Base-by-base conservation (phyloP, 2,113 vertebrate species). In the Dromiciops gliroides region DNA sequence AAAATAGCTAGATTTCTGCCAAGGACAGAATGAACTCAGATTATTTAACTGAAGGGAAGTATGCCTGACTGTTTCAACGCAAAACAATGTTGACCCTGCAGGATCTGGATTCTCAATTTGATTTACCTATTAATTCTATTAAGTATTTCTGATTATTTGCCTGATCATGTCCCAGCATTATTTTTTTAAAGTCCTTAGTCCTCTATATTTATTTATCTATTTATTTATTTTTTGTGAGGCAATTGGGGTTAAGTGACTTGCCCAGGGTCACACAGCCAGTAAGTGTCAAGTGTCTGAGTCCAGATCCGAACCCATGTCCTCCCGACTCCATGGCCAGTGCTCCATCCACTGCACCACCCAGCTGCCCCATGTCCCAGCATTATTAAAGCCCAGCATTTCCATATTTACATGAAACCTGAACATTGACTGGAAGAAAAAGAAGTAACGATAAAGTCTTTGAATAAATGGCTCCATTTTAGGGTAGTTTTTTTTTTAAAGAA, bases 21-120 rank as follows among this genome's bases (percentile, higher is more conserved):
- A 97, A 97, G 94, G 91, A 97, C 95, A 95, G 48, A 9, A 93
- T 92, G 95, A 97, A 97, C 92, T 91, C 93, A 95, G 95, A 94
- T 89, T 95, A 93, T 90, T 96, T 96, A 91, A 97, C 92, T 88
- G 50, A 95, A 96, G 96, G 37, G 37, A 95, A 83, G 75, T 10
- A 49, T 31, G 25, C 75, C 92, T 93, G 49, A 52, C 48, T 49
- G 91, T 90, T 83, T 94, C 51, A 51, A 50, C 51, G 90, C 50
- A n/a, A 91, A 96, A 94, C 92, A 44, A 90, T 50, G 67, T 91
- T 93, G 95, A 89, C 67, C 44, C 0, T 89, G 51, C 49, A 92
- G 91, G 56, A 51, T 92, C 75, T 90, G 26, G 44, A n/a, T 90
- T 67, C 49, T 23, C 23, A 24, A 26, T 95, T 92, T 37, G 89